Base-by-base conservation (phyloP, 2,888 invertebrate species). In the Drosophila rellima region DNA sequence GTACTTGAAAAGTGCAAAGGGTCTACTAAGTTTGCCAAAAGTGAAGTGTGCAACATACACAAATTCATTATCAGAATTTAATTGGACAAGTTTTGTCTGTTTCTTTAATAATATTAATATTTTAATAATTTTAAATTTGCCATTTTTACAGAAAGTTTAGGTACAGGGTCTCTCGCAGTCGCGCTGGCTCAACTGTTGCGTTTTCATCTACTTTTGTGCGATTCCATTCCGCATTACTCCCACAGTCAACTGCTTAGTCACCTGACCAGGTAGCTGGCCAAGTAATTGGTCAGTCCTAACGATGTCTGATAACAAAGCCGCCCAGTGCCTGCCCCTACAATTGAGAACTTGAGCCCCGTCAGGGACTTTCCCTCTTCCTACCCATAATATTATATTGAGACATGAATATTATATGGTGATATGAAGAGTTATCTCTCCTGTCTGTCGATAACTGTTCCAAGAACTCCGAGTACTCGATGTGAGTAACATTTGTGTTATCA, bases 231-330 rank as follows among this genome's bases (percentile, higher is more conserved):
- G 50, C 51, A 26, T 17, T 55, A 79, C 76, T 79, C 76, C 76
- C 76, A 79, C 55, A 33, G 55, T 13, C 29, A 20, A 51, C 44
- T 69, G 78, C 63, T 69, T 66, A 73, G 66, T 73, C 69, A 69
- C 69, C 64, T 67, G 74, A 81, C 42, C 74, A 70, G 82, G 65
- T 66, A 74, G 62, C 55, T 29, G 69, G 35, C 26, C 50, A 39
- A 51, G 44, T 68, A 68, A 69, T 74, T 76, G 61, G 51, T 68
- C 50, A 40, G 17, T 26, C 29, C 40, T 64, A 39, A 40, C 48
- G 45, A 63, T 33, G 26, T 17, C 47, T 66, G 78, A 78, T 74
- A 65, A 59, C 78, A 61, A 73, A 66, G 66, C 48, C 52, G 35
- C 23, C 51, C 56, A 42, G 51, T 51, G 59, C 76, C 47, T 71